These are phyloP conservation scores for Mimachlamys varia DNA, from an alignment of 2,888 invertebrate genomes.

Conservation along the genomic window DNA sequence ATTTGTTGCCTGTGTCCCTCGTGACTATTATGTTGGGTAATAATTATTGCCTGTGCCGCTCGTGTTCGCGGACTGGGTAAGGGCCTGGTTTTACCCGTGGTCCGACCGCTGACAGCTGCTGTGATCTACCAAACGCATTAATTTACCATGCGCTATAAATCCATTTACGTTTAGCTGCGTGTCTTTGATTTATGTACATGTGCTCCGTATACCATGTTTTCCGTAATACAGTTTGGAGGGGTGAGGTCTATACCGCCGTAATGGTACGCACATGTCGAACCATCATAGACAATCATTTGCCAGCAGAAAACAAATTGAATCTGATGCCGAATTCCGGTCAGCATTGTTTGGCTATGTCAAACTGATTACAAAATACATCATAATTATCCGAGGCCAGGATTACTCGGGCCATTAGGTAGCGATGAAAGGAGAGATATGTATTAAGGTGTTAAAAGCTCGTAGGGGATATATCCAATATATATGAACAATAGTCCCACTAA, in stretches of 20 bases:
- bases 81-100: neutral
- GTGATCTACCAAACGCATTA: conserved; percentile 17
- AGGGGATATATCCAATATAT: neutral
- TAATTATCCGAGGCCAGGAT: neutral
- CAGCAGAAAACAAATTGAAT: conserved; percentile 13
- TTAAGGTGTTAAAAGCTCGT: neutral
- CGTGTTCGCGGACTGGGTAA: neutral
- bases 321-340: conserved; percentile 8
- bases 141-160: conserved; percentile 28
- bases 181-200: conserved; percentile 31
- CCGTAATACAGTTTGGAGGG: conserved; percentile 9
- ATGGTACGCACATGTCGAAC: neutral
- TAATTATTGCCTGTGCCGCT: neutral
- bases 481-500: neutral
- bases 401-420: neutral
- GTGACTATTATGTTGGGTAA: no score
- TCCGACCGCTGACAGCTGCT: neutral
- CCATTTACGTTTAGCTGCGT: conserved; percentile 1
- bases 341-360: conserved; percentile 23
- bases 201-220: conserved; percentile 24
- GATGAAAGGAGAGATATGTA: neutral
- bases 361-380: conserved; percentile 29
- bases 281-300: conserved; percentile 21
- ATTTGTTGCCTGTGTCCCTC: no score
- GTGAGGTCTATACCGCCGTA: neutral